phyloP scores from a whole-genome alignment of 2,797 vertebrate species.

The Pseudotriccus pelzelni region DNA sequence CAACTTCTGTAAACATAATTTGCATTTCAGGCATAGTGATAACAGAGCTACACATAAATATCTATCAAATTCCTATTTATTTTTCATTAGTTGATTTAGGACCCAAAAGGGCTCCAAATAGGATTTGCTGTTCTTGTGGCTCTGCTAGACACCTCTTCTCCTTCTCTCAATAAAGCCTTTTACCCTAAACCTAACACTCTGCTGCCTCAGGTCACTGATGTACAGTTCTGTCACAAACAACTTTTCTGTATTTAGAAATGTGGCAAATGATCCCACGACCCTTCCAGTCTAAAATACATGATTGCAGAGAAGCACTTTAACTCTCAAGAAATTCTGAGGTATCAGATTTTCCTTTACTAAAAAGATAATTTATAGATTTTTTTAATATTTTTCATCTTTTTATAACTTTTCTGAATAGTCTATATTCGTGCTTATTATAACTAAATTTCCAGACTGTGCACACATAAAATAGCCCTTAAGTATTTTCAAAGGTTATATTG shows the following conservation, averaged over 20 bases:
- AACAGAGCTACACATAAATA: neutral
- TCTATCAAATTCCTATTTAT: neutral
- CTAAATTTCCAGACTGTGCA: neutral
- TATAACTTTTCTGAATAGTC: neutral
- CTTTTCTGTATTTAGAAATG: neutral
- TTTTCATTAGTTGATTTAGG: neutral
- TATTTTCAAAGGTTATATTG: neutral
- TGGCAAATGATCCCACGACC: neutral
- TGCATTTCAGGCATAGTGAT: neutral
- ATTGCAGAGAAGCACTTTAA: neutral
- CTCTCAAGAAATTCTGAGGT: neutral
- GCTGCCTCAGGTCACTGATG: neutral
- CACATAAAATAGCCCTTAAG: neutral
- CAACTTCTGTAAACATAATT: neutral
- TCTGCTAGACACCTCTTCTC: neutral
- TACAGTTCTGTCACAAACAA: neutral
- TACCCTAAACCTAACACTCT: neutral
- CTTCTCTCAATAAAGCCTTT: neutral
- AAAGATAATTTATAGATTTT: neutral
- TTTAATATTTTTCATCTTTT: neutral
- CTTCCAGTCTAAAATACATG: neutral
- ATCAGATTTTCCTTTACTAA: neutral
- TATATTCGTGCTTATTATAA: neutral
- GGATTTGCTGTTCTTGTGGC: neutral
- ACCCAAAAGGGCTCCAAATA: neutral